Conservation (phyloP, 2,797 vertebrate species). For the Enteromius radiatus region DNA sequence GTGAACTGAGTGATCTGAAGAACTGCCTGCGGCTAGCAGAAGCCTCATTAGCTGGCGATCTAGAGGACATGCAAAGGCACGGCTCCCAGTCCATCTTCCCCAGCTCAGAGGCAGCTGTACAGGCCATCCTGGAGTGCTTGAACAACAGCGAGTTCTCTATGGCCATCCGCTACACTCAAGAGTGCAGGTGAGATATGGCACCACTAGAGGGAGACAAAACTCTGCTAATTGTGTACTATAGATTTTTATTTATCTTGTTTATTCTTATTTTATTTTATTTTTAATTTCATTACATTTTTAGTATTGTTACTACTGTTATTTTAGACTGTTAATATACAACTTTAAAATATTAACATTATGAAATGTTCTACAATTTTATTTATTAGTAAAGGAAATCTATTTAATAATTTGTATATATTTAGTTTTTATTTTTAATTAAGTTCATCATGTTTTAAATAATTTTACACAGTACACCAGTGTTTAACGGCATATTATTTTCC, state of each 20-base stretch:
- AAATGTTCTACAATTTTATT: neutral
- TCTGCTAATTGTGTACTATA: neutral
- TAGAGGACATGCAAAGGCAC: slow-evolving; percentile 77
- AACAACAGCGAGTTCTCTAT: slow-evolving; percentile 92
- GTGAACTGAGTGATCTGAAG: slow-evolving; percentile 92
- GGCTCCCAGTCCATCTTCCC: slow-evolving; percentile 83
- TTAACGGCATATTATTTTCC: neutral
- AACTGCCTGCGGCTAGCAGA: slow-evolving; percentile 90
- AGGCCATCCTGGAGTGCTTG: slow-evolving; percentile 95
- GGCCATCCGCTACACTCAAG: slow-evolving; percentile 90
- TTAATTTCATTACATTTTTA: neutral
- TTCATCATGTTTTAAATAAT: neutral
- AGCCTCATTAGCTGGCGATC: slow-evolving; percentile 85
- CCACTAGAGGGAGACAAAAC: slow-evolving; percentile 28
- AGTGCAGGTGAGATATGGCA: slow-evolving; percentile 86
- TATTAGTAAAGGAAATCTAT: neutral
- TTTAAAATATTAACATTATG: neutral
- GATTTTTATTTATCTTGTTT: neutral
- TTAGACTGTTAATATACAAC: neutral
- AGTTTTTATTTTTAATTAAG: neutral
- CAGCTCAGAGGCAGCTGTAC: slow-evolving; percentile 92
- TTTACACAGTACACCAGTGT: neutral
- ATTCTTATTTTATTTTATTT: neutral
- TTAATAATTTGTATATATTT: neutral
- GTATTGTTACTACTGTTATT: neutral